Conservation (phyloP, 2,797 vertebrate genomes). For the Betta splendens region DNA sequence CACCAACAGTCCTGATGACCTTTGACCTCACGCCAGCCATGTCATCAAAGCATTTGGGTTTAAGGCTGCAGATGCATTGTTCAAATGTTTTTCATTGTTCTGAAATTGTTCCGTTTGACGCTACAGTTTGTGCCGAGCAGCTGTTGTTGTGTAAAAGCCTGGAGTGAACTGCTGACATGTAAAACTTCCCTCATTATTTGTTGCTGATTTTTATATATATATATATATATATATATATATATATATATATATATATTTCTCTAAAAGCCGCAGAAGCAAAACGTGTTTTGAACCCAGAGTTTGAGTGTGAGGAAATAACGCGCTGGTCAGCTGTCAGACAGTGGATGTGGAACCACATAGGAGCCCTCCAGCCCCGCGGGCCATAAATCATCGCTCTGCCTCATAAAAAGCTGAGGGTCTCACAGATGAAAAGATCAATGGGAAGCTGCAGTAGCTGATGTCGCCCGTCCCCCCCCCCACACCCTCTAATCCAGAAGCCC, state of each 20-base stretch:
- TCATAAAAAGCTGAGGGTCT: conserved; percentile 58
- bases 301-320: conserved; percentile 4
- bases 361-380: conserved; percentile 11
- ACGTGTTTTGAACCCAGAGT: conserved; percentile 11
- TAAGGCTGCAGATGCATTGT: conserved; percentile 28
- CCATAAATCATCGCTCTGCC: conserved; percentile 57
- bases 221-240: too few species aligned
- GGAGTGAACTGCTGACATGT: neutral
- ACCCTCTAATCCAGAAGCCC: conserved; percentile 37
- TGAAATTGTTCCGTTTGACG: conserved; percentile 3
- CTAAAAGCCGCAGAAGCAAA: conserved; percentile 20
- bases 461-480: conserved; percentile 6
- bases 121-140: neutral
- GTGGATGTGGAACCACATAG: conserved; percentile 14
- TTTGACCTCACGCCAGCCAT: conserved; percentile 71
- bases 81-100: conserved; percentile 20
- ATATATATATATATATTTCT: too few species aligned
- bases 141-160: conserved; percentile 19
- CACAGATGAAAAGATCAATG: conserved; percentile 59
- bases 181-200: neutral
- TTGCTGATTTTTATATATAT: conserved; percentile 1
- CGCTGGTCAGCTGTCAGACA: conserved; percentile 40
- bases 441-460: conserved; percentile 40
- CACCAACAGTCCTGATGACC: conserved; percentile 53
- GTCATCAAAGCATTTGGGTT: conserved; percentile 47